Evolutionary conservation across 1,140 invertebrate species (phyloP).

Genomic region (Drosophila mojavensis): DNA sequence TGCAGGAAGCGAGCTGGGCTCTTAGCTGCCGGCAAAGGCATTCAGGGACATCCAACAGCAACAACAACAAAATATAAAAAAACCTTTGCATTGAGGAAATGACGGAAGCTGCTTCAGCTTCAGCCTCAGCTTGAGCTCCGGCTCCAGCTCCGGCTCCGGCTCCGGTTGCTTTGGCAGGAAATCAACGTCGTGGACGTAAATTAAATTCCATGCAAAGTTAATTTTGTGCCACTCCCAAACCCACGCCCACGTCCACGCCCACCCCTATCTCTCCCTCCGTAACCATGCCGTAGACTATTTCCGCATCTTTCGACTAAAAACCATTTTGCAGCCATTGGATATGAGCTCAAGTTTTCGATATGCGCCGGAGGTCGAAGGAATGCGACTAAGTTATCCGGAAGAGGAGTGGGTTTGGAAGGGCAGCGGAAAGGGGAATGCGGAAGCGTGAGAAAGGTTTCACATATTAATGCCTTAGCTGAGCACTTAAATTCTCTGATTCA

Average conservation of each 20-base stretch:
- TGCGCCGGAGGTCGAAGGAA: background rate
- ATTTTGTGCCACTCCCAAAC: constrained; percentile 47
- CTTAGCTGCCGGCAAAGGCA: constrained; percentile 19
- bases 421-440: background rate
- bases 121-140: constrained; percentile 20
- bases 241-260: background rate
- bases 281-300: constrained; percentile 37
- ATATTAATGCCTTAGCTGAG: too few species aligned
- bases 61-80: constrained; percentile 40
- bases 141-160: constrained; percentile 37
- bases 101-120: constrained; percentile 72
- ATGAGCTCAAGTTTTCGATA: constrained; percentile 32
- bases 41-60: background rate
- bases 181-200: constrained; percentile 82
- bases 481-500: too few species aligned
- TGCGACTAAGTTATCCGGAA: background rate
- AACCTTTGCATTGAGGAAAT: constrained; percentile 77
- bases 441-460: background rate
- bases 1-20: constrained; percentile 62
- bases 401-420: background rate
- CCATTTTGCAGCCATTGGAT: constrained; percentile 25
- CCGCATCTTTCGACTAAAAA: constrained; percentile 41
- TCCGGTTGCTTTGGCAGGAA: constrained; percentile 72
- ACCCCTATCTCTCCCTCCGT: too few species aligned
- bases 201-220: constrained; percentile 83